phyloP scores from a whole-genome alignment of 2,797 vertebrate species.

The Labeo calbasu region DNA sequence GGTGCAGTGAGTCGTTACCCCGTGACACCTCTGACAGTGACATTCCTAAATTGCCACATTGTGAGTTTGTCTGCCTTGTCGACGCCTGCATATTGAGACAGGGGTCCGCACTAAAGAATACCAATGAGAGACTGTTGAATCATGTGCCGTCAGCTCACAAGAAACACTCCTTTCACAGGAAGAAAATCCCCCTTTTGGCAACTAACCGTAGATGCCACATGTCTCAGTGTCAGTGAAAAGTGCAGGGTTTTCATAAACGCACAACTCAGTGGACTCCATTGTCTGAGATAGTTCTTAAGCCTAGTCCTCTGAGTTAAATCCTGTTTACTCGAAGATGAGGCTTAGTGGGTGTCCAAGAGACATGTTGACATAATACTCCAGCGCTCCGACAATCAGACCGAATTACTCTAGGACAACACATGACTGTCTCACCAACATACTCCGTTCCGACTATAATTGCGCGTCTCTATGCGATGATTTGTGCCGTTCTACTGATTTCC shows the following conservation, averaged over 20 bases:
- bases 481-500: conserved; percentile 18
- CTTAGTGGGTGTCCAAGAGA: background rate
- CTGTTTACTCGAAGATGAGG: conserved; percentile 5
- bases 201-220: background rate
- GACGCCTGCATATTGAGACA: background rate
- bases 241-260: conserved; percentile 4
- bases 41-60: conserved; percentile 16
- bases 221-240: background rate
- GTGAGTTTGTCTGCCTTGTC: background rate
- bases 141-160: background rate
- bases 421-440: background rate
- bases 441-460: background rate
- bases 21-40: conserved; percentile 25
- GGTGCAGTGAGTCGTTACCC: conserved; percentile 60
- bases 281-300: background rate
- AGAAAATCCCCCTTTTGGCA: conserved; percentile 27
- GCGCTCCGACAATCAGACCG: conserved; percentile 35
- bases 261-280: background rate
- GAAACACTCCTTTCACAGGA: background rate
- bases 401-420: conserved; percentile 18
- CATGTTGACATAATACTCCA: background rate
- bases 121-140: conserved; percentile 32
- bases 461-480: conserved; percentile 26
- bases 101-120: conserved; percentile 1
- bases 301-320: background rate